Conservation (phyloP, 1,140 invertebrate genomes). For the Sarcophaga peregrina region DNA sequence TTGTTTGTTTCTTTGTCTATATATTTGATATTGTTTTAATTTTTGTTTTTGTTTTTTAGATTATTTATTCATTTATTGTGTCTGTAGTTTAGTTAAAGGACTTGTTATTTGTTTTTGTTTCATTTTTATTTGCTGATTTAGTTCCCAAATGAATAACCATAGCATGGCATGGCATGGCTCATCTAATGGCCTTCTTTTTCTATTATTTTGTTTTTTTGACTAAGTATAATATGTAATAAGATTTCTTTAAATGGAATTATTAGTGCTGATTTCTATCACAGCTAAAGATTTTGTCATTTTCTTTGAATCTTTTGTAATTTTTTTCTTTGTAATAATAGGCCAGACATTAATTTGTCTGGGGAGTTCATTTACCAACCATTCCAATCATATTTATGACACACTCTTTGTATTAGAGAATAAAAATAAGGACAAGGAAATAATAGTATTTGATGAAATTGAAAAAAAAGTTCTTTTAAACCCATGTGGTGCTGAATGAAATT, state of each 20-base stretch:
- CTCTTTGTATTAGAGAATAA: too few species aligned
- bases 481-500: too few species aligned
- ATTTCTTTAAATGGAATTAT: constrained; percentile 6
- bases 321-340: too few species aligned
- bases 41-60: neutral
- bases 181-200: neutral
- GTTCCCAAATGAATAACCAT: neutral
- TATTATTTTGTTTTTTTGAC: too few species aligned
- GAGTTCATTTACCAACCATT: neutral
- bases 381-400: too few species aligned
- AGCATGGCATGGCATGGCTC: too few species aligned
- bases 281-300: neutral
- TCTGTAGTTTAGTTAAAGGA: neutral
- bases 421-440: too few species aligned
- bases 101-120: neutral
- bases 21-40: too few species aligned
- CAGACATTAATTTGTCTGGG: neutral
- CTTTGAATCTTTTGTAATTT: neutral
- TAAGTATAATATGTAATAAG: neutral
- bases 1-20: too few species aligned
- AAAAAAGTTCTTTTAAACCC: too few species aligned
- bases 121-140: neutral
- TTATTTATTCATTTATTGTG: neutral
- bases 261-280: neutral
- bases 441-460: too few species aligned